Conservation (phyloP, 1,140 invertebrate genomes). For the Scaptomyza graminum region DNA sequence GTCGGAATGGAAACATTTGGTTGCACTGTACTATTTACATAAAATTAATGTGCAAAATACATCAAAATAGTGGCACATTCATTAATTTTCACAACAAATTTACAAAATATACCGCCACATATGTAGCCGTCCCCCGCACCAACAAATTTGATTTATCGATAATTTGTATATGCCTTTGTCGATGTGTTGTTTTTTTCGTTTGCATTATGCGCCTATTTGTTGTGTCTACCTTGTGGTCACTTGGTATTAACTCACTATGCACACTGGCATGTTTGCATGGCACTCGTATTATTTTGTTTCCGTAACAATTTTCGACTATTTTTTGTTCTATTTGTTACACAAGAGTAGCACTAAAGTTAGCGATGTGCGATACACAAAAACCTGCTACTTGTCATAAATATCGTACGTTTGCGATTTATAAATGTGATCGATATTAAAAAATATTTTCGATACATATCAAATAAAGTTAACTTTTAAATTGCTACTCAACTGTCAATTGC, state of each 20-base stretch:
- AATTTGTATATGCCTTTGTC: constrained; percentile 35
- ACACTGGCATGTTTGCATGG: constrained; percentile 40
- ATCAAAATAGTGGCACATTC: constrained; percentile 36
- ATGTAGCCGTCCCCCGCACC: constrained; percentile 48
- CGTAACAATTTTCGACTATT: constrained; percentile 31
- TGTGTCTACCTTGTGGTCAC: neutral
- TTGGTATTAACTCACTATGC: constrained; percentile 37
- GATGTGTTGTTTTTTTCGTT: constrained; percentile 12
- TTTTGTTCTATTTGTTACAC: constrained; percentile 52
- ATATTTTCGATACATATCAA: constrained; percentile 1
- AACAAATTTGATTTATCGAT: constrained; percentile 41
- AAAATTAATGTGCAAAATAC: constrained; percentile 17
- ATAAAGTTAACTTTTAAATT: neutral
- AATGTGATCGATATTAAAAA: neutral
- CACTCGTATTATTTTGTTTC: constrained; percentile 43
- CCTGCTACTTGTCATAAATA: neutral
- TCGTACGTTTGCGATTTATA: neutral
- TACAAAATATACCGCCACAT: constrained; percentile 55
- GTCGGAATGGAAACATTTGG: neutral
- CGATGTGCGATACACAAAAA: constrained; percentile 10
- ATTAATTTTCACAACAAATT: constrained; percentile 53
- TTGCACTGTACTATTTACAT: constrained; percentile 7
- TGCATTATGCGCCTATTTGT: constrained; percentile 6
- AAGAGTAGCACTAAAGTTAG: constrained; percentile 40
- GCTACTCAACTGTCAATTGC: too few relatives aligned